These are phyloP conservation scores for Raja brachyura DNA, from an alignment of 2,113 vertebrate species.

Conservation along the genomic window DNA sequence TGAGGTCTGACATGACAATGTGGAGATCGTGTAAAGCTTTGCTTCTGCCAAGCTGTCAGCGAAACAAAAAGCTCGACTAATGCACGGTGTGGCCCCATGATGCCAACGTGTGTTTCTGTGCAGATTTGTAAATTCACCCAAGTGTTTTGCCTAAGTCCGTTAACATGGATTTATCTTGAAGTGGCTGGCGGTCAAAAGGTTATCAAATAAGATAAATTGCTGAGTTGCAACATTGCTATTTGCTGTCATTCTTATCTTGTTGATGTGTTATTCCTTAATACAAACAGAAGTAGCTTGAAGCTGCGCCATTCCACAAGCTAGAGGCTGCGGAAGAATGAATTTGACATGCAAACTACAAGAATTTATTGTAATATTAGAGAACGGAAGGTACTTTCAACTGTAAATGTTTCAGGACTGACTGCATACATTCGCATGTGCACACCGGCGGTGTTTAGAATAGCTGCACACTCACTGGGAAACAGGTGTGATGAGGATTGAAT, in stretches of 20 bases:
- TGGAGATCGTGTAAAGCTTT: constrained; percentile 33
- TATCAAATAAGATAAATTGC: constrained; percentile 16
- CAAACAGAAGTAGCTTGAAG: neutral
- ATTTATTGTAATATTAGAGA: constrained; percentile 7
- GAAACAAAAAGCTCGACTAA: constrained; percentile 33
- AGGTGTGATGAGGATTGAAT: neutral
- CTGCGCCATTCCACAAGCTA: neutral
- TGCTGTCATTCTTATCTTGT: constrained; percentile 25
- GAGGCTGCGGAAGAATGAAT: neutral
- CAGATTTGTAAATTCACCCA: constrained; percentile 7
- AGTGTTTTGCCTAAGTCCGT: constrained; percentile 16
- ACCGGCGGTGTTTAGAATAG: neutral
- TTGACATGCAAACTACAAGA: neutral
- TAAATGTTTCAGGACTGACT: neutral
- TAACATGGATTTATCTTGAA: constrained; percentile 28
- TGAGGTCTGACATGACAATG: constrained; percentile 39
- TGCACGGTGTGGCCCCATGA: neutral
- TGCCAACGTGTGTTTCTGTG: constrained; percentile 39
- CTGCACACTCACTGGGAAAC: neutral
- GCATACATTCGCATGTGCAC: neutral
- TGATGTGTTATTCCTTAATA: constrained; percentile 6
- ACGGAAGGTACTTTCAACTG: neutral
- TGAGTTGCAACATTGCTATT: constrained; percentile 17
- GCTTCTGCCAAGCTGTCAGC: constrained; percentile 42
- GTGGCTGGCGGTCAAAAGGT: constrained; percentile 28